Conservation (phyloP, 2,797 vertebrate genomes). For the Chaenodraco wilsoni region DNA sequence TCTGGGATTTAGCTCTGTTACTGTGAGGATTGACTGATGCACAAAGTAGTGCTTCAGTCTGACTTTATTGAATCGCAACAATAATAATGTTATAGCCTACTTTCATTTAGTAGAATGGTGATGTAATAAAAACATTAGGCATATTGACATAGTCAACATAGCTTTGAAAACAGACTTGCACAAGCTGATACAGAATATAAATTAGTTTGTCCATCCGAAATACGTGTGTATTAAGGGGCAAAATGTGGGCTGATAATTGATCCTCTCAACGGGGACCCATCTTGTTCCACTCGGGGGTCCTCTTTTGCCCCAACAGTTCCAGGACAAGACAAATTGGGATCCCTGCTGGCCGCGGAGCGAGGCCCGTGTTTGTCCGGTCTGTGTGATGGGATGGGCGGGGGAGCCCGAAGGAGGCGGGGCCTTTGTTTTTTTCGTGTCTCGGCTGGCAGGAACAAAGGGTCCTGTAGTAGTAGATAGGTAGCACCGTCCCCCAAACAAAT, state of each 20-base stretch:
- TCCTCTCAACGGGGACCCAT: slow-evolving; percentile 23
- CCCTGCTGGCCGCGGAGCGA: slow-evolving; percentile 18
- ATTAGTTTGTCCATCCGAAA: neutral
- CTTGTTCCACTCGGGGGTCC: slow-evolving; percentile 20
- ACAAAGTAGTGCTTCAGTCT: too few relatives aligned
- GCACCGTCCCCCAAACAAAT: slow-evolving; percentile 39
- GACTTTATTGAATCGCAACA: neutral
- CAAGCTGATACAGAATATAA: neutral
- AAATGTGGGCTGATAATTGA: neutral
- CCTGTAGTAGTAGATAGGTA: slow-evolving; percentile 62
- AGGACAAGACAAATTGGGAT: slow-evolving; percentile 38
- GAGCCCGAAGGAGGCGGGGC: slow-evolving; percentile 73
- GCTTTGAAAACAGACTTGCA: neutral
- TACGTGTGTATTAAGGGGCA: neutral
- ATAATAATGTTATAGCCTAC: neutral
- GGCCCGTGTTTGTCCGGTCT: slow-evolving; percentile 49
- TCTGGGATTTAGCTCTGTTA: too few relatives aligned
- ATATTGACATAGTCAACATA: neutral
- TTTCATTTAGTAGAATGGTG: neutral
- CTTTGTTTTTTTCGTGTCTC: slow-evolving; percentile 75
- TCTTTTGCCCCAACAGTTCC: slow-evolving; percentile 12
- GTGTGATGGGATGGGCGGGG: slow-evolving; percentile 67
- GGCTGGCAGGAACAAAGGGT: slow-evolving; percentile 83
- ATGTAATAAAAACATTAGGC: neutral
- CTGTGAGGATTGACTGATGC: too few relatives aligned